phyloP scores from a whole-genome alignment of 92 coral and sea anemone genomes.

The Actinostola sp. region DNA sequence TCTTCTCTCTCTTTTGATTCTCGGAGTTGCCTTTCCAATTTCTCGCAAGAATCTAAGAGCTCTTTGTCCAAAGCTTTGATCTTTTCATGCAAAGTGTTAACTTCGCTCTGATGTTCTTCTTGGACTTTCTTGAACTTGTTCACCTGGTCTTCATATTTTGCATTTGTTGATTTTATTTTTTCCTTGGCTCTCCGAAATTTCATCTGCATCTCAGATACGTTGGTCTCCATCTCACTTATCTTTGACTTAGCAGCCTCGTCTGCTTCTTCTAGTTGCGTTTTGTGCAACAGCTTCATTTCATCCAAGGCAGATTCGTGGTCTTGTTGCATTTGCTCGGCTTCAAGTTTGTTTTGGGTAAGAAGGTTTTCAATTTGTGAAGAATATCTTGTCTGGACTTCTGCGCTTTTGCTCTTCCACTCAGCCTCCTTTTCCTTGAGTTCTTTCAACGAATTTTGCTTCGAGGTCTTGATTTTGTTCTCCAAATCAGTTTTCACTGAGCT shows the following conservation, averaged over 20 bases:
- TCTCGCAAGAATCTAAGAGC: constrained; percentile 53
- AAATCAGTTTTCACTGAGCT: constrained; percentile 59
- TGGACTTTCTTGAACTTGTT: constrained; percentile 41
- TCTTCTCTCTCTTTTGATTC: constrained; percentile 75
- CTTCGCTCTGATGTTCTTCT: constrained; percentile 52
- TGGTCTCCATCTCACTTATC: constrained; percentile 50
- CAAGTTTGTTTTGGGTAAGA: constrained; percentile 73
- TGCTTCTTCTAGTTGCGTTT: constrained; percentile 42
- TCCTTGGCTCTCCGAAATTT: constrained; percentile 81
- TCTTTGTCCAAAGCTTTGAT: constrained; percentile 53
- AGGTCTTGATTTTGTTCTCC: constrained; percentile 62
- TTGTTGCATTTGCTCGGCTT: constrained; percentile 40
- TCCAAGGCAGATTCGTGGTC: constrained; percentile 46
- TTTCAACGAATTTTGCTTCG: constrained; percentile 60
- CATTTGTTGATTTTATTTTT: constrained; percentile 55
- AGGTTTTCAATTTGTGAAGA: constrained; percentile 76
- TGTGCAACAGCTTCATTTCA: constrained; percentile 36
- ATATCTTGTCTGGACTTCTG: constrained; percentile 79
- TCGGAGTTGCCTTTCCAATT: constrained; percentile 63
- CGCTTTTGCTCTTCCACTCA: constrained; percentile 71
- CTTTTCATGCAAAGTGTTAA: constrained; percentile 36
- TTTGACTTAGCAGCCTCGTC: constrained; percentile 57
- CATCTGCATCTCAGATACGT: constrained; percentile 52
- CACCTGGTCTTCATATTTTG: constrained; percentile 59
- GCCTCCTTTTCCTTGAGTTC: constrained; percentile 60